Base-by-base conservation (phyloP, 2,888 invertebrate species). In the Eupithecia vulgata region DNA sequence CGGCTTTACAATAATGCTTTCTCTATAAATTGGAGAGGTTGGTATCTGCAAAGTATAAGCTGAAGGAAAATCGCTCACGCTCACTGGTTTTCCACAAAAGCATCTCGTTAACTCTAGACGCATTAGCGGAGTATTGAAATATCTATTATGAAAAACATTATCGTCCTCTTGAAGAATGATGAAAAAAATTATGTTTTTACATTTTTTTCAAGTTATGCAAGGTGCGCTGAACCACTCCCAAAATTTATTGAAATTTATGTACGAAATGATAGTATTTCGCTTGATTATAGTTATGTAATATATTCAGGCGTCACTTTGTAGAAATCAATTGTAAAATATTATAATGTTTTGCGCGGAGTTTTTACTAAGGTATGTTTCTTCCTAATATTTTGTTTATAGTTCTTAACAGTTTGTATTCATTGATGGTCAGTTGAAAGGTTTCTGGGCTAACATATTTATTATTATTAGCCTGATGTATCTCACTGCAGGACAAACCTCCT, bases 71-170 rank as follows among this genome's bases (percentile, higher is more conserved):
- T 74, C 72, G 61, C 67, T 70, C 67, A 70, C 59, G 67, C 69
- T 67, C 35, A 52, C 59, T 73, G 76, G 75, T 78, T 75, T 48
- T 71, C 72, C 75, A 79, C 80, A 83, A 84, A 79, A 73, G 76
- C 77, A 78, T 72, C 80, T 81, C 78, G 74, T 73, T 72, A 81
- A 74, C 73, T 81, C 72, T 64, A 76, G 80, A 81, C 76, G 80
- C 80, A 81, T 81, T 80, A 80, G 78, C 74, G 76, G 76, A 70
- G 69, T 75, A 76, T 77, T 77, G 77, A 74, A 75, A 69, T 61
- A 71, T 68, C 68, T 67, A 70, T 73, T 66, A 57, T 71, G 71
- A 78, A 78, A 74, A 71, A 73, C 71, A 78, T 73, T 75, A 68
- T 72, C 68, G 59, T 64, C 68, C 61, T 30, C 17, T n/a, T 37